Conservation (phyloP, 1,140 invertebrate species). For the Coboldia fuscipes region DNA sequence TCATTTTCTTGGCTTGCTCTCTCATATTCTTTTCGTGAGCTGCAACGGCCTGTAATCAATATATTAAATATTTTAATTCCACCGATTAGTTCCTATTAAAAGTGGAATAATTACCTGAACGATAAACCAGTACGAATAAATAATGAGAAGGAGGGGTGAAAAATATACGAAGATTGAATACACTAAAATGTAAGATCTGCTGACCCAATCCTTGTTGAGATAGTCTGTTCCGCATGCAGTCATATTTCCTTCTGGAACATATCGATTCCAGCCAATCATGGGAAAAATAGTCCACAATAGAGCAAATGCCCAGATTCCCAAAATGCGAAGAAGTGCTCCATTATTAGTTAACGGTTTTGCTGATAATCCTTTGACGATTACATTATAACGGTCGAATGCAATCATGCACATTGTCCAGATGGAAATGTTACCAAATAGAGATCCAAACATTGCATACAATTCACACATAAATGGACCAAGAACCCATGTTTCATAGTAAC, state of each 20-base stretch:
- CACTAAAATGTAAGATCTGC: slow-evolving; percentile 37
- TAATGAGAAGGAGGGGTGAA: slow-evolving; percentile 37
- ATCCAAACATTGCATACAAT: slow-evolving; percentile 54
- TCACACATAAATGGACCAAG: slow-evolving; percentile 51
- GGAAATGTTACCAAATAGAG: slow-evolving; percentile 54
- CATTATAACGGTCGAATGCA: slow-evolving; percentile 41
- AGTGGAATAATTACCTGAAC: slow-evolving; percentile 25
- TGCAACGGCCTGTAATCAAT: slow-evolving; percentile 40
- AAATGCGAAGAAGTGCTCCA: slow-evolving; percentile 39
- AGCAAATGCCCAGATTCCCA: slow-evolving; percentile 45
- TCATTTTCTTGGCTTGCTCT: slow-evolving; percentile 51
- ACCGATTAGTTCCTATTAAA: neutral
- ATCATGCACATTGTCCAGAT: slow-evolving; percentile 72
- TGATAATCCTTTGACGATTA: slow-evolving; percentile 58
- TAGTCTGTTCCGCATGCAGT: slow-evolving; percentile 64
- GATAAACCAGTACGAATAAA: slow-evolving; percentile 51
- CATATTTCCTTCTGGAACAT: slow-evolving; percentile 60
- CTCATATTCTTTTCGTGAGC: slow-evolving; percentile 47
- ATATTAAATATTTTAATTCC: no score
- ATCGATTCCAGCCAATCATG: slow-evolving; percentile 62
- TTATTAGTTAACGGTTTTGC: slow-evolving; percentile 46
- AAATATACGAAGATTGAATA: slow-evolving; percentile 40
- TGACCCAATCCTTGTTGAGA: slow-evolving; percentile 36
- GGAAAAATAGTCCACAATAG: slow-evolving; percentile 45
- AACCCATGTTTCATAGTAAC: slow-evolving; percentile 58